Evolutionary conservation across 1,140 invertebrate genomes (phyloP).

Genomic region (Drosophila simulans): DNA sequence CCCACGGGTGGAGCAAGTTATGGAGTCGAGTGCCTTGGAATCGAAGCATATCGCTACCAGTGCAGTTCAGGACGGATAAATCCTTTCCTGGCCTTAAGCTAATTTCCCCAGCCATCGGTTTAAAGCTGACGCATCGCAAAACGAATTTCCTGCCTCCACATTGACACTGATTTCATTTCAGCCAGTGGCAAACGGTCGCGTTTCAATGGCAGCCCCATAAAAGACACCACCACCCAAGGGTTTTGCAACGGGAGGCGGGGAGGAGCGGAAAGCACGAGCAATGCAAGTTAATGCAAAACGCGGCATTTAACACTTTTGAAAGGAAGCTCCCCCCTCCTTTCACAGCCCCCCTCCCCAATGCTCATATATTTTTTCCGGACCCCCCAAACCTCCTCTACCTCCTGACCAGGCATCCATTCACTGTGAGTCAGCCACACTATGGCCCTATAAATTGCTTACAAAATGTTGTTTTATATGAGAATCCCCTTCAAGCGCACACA

Average conservation of each 20-base stretch:
- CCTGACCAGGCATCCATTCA: constrained; percentile 42
- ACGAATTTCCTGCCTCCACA: constrained; percentile 67
- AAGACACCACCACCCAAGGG: constrained; percentile 35
- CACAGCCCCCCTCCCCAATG: neutral
- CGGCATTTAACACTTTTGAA: constrained; percentile 80
- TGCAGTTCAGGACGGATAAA: neutral
- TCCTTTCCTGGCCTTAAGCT: constrained; percentile 32
- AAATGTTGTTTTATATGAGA: constrained; percentile 80
- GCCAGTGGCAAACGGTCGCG: constrained; percentile 12
- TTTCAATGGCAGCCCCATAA: constrained; percentile 69
- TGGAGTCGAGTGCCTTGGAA: constrained; percentile 22
- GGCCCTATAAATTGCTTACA: constrained; percentile 79
- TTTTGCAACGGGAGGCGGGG: neutral
- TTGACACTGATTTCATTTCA: constrained; percentile 81
- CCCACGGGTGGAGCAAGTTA: constrained; percentile 1
- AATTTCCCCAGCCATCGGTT: constrained; percentile 45
- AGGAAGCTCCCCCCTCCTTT: constrained; percentile 33
- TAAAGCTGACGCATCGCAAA: constrained; percentile 38
- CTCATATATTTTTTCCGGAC: neutral
- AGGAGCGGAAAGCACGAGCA: constrained; percentile 49
- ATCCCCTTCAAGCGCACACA: constrained; percentile 11
- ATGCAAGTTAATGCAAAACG: constrained; percentile 73
- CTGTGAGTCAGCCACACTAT: constrained; percentile 62
- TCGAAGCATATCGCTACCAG: constrained; percentile 11
- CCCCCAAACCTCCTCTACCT: neutral